Evolutionary conservation across 2,888 invertebrate genomes (phyloP).

Genomic region (Matsumyia berberina): DNA sequence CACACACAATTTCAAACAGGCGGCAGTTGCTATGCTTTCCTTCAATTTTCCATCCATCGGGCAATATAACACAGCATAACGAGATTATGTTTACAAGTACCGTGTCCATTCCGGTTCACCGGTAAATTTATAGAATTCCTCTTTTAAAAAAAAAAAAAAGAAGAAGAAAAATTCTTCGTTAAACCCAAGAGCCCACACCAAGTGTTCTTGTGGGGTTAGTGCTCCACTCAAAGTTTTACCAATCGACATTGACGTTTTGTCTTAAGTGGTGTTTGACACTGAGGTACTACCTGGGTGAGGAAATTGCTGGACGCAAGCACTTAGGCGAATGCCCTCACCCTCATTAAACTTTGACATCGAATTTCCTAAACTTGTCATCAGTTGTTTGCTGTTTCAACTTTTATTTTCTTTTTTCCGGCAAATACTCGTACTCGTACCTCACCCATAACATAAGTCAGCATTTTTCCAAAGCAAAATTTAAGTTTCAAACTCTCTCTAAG

Average conservation of each 20-base stretch:
- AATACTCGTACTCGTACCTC: neutral
- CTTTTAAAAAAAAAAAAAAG: too few relatives aligned
- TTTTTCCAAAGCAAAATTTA: constrained; percentile 12
- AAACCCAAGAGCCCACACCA: constrained; percentile 31
- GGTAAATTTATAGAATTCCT: constrained; percentile 7
- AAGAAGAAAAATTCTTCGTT: constrained; percentile 6
- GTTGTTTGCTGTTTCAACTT: constrained; percentile 22
- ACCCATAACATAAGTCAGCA: neutral
- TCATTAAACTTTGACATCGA: constrained; percentile 52
- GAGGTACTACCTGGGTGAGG: constrained; percentile 35
- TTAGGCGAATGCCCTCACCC: constrained; percentile 33
- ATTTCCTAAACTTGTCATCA: constrained; percentile 45
- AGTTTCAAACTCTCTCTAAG: constrained; percentile 11
- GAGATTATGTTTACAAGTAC: constrained; percentile 43
- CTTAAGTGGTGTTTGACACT: constrained; percentile 57
- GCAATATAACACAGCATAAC: constrained; percentile 35
- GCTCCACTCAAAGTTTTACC: constrained; percentile 43
- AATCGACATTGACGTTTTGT: constrained; percentile 67
- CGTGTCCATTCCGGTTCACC: constrained; percentile 48
- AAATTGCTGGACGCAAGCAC: constrained; percentile 25
- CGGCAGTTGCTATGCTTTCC: neutral
- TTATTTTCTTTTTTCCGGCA: neutral
- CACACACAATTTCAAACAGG: neutral
- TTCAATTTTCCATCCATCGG: constrained; percentile 51
- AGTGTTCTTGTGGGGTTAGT: constrained; percentile 36